Evolutionary conservation across 2,888 invertebrate genomes (phyloP), one percentile per base, ranked within the genome.

Genomic region (Spodoptera picta): DNA sequence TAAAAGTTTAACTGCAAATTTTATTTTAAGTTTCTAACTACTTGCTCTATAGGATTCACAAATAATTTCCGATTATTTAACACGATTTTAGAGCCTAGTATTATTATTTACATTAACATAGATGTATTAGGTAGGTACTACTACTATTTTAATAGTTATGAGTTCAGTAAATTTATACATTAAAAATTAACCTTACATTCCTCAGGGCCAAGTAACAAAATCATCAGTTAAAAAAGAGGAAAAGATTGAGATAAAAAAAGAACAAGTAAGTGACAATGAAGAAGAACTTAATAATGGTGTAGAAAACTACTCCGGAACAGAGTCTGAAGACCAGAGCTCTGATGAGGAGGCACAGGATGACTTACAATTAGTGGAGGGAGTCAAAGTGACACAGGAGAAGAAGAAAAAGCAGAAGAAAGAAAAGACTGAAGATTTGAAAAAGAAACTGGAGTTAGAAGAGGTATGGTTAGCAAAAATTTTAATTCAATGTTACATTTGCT

Each of bases 381-480:
- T 95, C 0, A 89, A 88, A 56, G 88, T 94, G 0, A 86, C 90
- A 10, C 86, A 88, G 50, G 93, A 92, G 76, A 94, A 87, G 83
- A 93, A 83, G 80, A 94, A 85, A 83, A 89, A 75, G 81, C 95
- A 83, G 80, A 95, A 84, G 74, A 95, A 90, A 85, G 89, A 83
- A 60, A 92, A 84, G 82, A 87, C 87, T 55, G 94, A 87, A 75
- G 95, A 87, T 82, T 92, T 92, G 83, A 95, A 93, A 75, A 95
- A 92, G 75, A 95, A 94, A 85, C 87, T 94, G 69, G 90, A 90
- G 67, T 55, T 88, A 1, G 92, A 93, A 80, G 92, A 95, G 87
- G 94, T 93, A 72, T 9, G 14, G 1, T 9, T 36, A 36, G 31
- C 6, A 31, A 31, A 6, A 6, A 4, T 31, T 31, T 6, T 31